Base-by-base conservation (phyloP, 1,140 invertebrate species). In the Euwallacea fornicatus region DNA sequence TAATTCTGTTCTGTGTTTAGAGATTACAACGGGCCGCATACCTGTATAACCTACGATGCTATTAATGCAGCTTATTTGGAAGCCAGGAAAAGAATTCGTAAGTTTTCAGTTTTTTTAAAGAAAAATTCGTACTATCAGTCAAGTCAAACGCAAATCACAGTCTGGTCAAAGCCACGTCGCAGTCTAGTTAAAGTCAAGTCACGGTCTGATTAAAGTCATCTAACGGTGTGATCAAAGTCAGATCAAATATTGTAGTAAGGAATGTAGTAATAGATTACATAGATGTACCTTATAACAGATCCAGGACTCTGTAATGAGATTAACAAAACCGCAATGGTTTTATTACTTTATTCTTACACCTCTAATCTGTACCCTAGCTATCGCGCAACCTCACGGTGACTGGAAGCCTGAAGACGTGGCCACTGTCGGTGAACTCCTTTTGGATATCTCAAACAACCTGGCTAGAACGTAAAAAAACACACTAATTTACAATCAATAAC, bases 1-100 rank as follows among this genome's bases (percentile, higher is more conserved):
- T 9, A 61, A 61, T 61, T 33, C 21, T 33, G 42, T 61, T 50
- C 0, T 46, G n/a, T n/a, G 88, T 88, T 47, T 83, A 92, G 90
- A 65, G 84, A 86, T 54, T 86, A 89, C 66, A 86, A 86, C 73
- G 90, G 88, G 50, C 86, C 89, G 59, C 88, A 91, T 72, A 91
- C 91, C 21, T 97, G 94, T 81, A 95, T 97, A 78, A 95, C 93
- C 10, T 96, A 95, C 80, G 92, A 95, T 76, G 93, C 93, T 43
- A 88, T 97, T 61, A 95, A 97, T 84, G 88, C 91, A 69, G 94
- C 95, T 44, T 95, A 95, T 83, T 81, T 91, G 62, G 90, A 95
- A 79, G 93, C 94, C 11, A 88, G 92, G 75, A 92, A 93, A 81
- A 88, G 92, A 83, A 90, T 94, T 77, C 86, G 92, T 92, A 88